Conservation (phyloP, 1,140 invertebrate genomes). For the Drosophila ananassae region DNA sequence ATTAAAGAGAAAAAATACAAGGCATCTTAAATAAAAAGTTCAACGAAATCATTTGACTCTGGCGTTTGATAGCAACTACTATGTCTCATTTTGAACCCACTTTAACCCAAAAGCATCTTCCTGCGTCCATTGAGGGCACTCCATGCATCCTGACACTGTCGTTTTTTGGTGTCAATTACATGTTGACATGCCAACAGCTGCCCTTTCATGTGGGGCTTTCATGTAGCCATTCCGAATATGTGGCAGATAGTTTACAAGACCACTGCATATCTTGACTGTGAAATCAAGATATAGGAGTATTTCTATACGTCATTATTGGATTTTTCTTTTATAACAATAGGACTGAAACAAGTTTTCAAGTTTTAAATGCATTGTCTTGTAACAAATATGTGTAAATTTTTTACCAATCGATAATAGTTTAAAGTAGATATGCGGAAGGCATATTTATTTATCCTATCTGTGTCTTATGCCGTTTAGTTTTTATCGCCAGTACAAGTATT, state of each 20-base stretch:
- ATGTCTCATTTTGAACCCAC: slow-evolving; percentile 17
- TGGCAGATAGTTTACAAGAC: not conserved
- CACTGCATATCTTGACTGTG: slow-evolving; percentile 1
- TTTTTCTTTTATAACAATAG: not conserved
- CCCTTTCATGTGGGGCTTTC: slow-evolving; percentile 9
- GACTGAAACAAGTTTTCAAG: not conserved
- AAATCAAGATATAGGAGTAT: slow-evolving; percentile 7
- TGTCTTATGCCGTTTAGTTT: slow-evolving; percentile 25
- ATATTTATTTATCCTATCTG: slow-evolving; percentile 3
- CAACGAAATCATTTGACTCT: slow-evolving; percentile 28
- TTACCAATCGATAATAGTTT: slow-evolving; percentile 27
- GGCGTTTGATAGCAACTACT: slow-evolving; percentile 7
- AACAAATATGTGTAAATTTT: slow-evolving; percentile 11
- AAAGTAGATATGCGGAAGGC: slow-evolving; percentile 2
- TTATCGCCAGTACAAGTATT: slow-evolving; percentile 42
- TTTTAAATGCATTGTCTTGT: not conserved
- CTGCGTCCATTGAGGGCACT: slow-evolving; percentile 13
- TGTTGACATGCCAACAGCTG: slow-evolving; percentile 48
- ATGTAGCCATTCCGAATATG: slow-evolving; percentile 9
- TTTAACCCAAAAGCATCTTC: not conserved
- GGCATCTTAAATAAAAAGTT: slow-evolving; percentile 1
- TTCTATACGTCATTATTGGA: not conserved
- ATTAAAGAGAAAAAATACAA: slow-evolving; percentile 4
- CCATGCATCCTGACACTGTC: slow-evolving; percentile 18
- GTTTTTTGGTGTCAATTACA: slow-evolving; percentile 57